These are phyloP conservation scores for Agraylea sexmaculata DNA, from an alignment of 1,140 invertebrate genomes.

Conservation along the genomic window DNA sequence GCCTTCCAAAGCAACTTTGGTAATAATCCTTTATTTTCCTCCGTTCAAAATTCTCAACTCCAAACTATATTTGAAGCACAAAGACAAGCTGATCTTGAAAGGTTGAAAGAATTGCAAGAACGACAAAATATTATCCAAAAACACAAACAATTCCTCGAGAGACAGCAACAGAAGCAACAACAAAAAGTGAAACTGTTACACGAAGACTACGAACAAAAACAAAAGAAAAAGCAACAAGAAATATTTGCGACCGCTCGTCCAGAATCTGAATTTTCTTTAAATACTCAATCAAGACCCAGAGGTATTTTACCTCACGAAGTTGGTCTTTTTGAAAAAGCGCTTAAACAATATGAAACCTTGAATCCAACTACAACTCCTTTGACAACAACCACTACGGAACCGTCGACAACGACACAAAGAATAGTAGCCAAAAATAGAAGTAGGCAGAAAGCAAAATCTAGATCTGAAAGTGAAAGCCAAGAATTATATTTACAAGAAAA, in stretches of 20 bases:
- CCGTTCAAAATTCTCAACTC: constrained; percentile 38
- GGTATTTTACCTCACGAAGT: constrained; percentile 35
- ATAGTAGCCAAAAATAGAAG: constrained; percentile 25
- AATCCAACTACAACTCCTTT: constrained; percentile 35
- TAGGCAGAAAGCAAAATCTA: constrained; percentile 33
- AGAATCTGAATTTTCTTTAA: constrained; percentile 30
- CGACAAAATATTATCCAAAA: constrained; percentile 54
- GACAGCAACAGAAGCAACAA: constrained; percentile 54
- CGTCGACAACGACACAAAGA: constrained; percentile 29
- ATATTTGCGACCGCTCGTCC: constrained; percentile 32
- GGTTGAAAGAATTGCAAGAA: constrained; percentile 44
- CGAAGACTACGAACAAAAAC: constrained; percentile 48
- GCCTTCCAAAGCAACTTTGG: constrained; percentile 32
- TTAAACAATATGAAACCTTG: constrained; percentile 37
- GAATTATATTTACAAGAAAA: constrained; percentile 31
- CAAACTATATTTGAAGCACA: constrained; percentile 49
- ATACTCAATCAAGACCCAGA: constrained; percentile 31
- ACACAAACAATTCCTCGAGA: constrained; percentile 55
- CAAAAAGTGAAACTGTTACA: constrained; percentile 53
- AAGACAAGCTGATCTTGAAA: constrained; percentile 45
- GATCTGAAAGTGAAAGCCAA: constrained; percentile 29
- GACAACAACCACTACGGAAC: constrained; percentile 31
- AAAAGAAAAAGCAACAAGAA: constrained; percentile 46
- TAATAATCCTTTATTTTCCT: constrained; percentile 37
- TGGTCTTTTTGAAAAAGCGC: constrained; percentile 37